Conservation (phyloP, 1,140 invertebrate genomes). For the Laupala kohalensis region DNA sequence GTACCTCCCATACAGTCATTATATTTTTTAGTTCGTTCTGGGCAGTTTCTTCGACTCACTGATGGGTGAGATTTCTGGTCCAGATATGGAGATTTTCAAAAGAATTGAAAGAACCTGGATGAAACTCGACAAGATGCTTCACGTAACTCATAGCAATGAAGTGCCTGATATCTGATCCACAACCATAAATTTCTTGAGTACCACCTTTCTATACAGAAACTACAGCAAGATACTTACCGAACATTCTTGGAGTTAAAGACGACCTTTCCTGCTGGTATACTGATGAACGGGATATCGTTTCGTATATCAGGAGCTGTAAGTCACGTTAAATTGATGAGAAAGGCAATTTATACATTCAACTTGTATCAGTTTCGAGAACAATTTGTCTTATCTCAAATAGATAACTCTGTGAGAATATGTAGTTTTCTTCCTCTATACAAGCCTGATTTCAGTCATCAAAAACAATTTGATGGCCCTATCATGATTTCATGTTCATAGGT, state of each 20-base stretch:
- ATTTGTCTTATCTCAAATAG: not conserved
- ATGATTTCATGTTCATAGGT: too few species aligned
- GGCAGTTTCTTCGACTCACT: constrained; percentile 13
- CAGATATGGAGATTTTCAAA: constrained; percentile 16
- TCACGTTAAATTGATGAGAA: constrained; percentile 27
- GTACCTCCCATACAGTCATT: constrained; percentile 16
- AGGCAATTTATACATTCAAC: constrained; percentile 28
- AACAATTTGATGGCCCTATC: too few species aligned
- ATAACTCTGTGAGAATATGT: too few species aligned
- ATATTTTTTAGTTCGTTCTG: constrained; percentile 17
- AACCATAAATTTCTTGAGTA: constrained; percentile 1
- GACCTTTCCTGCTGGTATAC: constrained; percentile 26
- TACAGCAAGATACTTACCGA: constrained; percentile 24
- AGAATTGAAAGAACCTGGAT: constrained; percentile 14
- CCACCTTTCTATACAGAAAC: constrained; percentile 4
- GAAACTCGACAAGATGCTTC: constrained; percentile 17
- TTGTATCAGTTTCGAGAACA: constrained; percentile 17
- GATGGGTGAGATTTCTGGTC: constrained; percentile 10
- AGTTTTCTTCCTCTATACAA: too few species aligned
- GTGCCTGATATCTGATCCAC: not conserved
- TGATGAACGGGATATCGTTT: constrained; percentile 22
- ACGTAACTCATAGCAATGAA: constrained; percentile 13
- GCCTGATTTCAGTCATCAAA: too few species aligned
- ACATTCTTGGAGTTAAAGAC: constrained; percentile 27
- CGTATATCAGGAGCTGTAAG: constrained; percentile 24